Percentiles rank a stretch among this genome's conserved stretches.
Evolutionary conservation across 2,113 vertebrate genomes (phyloP).

Genomic region (Ctenodactylus gundi): DNA sequence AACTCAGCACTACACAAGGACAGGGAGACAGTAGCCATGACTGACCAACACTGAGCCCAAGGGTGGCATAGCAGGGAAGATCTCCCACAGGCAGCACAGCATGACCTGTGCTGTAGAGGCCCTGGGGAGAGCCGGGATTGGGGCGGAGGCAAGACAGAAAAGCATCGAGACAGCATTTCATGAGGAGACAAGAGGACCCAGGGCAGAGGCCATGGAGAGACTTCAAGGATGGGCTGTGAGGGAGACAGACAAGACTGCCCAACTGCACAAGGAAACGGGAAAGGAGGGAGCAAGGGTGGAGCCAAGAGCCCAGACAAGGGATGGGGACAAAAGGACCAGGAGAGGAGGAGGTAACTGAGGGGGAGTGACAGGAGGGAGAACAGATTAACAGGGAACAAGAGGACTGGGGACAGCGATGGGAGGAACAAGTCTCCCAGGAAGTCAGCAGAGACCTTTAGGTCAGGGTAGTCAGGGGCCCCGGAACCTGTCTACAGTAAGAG

Average conservation of each 20-base stretch:
- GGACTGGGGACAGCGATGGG: accelerated
- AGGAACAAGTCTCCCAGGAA: not conserved
- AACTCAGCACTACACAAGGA: not conserved
- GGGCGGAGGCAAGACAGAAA: not conserved
- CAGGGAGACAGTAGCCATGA: not conserved
- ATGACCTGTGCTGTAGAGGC: not conserved
- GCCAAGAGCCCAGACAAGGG: not conserved
- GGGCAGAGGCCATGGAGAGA: not conserved
- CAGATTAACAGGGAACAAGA: not conserved
- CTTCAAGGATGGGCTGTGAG: not conserved
- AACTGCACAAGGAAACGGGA: not conserved
- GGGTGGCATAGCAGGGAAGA: too few species aligned
- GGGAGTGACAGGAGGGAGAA: not conserved
- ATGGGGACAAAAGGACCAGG: too few species aligned
- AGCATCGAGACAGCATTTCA: accelerated
- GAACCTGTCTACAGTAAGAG: not conserved
- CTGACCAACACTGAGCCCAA: not conserved
- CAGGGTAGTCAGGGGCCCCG: not conserved
- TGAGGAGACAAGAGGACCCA: too few species aligned
- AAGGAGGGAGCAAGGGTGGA: too few species aligned
- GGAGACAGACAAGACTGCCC: not conserved
- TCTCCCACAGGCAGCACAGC: not conserved
- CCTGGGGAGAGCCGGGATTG: accelerated
- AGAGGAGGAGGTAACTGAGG: too few species aligned
- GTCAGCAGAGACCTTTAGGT: not conserved